phyloP scores from a whole-genome alignment of 2,113 vertebrate genomes.

The Geococcyx californianus region DNA sequence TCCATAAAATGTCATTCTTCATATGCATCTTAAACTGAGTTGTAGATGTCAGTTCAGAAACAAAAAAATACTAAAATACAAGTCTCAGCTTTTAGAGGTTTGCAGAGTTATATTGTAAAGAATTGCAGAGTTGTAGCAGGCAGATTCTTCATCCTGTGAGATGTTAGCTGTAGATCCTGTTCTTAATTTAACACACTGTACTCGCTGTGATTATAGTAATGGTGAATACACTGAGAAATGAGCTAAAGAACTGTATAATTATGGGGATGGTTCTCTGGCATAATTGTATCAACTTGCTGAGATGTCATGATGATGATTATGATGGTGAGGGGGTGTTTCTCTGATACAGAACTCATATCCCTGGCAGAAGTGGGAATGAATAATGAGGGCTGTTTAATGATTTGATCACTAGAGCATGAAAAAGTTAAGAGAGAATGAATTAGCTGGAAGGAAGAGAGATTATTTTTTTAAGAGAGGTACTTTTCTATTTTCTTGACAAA shows the following conservation, averaged over 20 bases:
- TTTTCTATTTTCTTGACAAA: conserved; percentile 35
- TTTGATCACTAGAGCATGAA: conserved; percentile 70
- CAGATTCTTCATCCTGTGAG: conserved; percentile 50
- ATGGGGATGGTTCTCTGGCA: conserved; percentile 62
- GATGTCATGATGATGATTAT: conserved; percentile 52
- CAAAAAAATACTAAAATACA: conserved; percentile 2
- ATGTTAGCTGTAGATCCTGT: conserved; percentile 63
- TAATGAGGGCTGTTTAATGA: conserved; percentile 68
- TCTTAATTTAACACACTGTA: conserved; percentile 74
- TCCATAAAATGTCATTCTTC: neutral
- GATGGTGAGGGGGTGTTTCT: conserved; percentile 57
- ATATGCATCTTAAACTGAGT: neutral
- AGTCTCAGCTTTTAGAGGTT: conserved; percentile 37
- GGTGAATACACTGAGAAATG: conserved; percentile 66
- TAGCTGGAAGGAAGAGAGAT: neutral
- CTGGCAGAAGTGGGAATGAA: conserved; percentile 70
- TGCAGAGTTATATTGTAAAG: conserved; percentile 48
- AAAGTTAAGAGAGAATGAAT: conserved; percentile 55
- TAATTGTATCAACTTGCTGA: conserved; percentile 66
- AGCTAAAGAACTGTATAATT: conserved; percentile 64
- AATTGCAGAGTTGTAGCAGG: conserved; percentile 52
- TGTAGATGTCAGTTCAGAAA: conserved; percentile 33
- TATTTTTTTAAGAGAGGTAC: conserved; percentile 1
- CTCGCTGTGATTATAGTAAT: conserved; percentile 68
- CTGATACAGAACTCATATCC: conserved; percentile 63